Base-by-base conservation (phyloP, 30 jellyfish, hydroid and myxozoan genomes). In the Chrysaora quinquecirrha region DNA sequence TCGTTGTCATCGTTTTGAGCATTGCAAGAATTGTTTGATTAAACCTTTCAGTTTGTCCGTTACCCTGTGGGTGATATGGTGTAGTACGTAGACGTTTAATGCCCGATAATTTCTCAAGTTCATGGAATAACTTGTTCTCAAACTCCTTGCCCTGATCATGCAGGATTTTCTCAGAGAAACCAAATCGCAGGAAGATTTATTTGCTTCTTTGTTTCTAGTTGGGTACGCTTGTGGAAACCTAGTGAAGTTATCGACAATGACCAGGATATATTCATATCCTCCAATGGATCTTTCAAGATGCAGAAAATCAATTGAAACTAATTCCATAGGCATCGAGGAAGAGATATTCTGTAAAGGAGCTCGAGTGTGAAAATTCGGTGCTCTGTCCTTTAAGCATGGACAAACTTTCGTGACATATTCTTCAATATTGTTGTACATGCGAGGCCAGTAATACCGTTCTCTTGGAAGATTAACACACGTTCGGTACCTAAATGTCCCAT, bases 121-220 rank as follows among this genome's bases (percentile, higher is more conserved):
- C 38, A 21, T 80, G 31, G 64, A 80, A 80, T 22, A 80, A 48
- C 43, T 77, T 65, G 33, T 69, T 82, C 32, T 82, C 93, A 38
- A 82, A 69, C 56, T 82, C 87, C 23, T 46, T 48, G 18, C 93
- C 93, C 46, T 82, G 93, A 32, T 83, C 93, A 49, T 67, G 87
- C 65, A 54, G 63, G 31, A 83, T 83, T 34, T 43, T 46, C 10
- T 34, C 48, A 0, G 93, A 69, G 23, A 83, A 60, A 2, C 79
- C 87, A 43, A 83, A 83, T 3, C 93, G 87, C 35, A 83, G 64
- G 34, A 50, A 20, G 60, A 70, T 68, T 14, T 83, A 87, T 1
- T 65, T 46, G 87, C 87, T 19, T 49, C 46, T 35, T 38, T 71
- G 74, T 71, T 71, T 33, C 74, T 29, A 20, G 83, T 71, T 14